Evolutionary conservation across 2,888 invertebrate genomes (phyloP).

Genomic region (Hololepta plana): DNA sequence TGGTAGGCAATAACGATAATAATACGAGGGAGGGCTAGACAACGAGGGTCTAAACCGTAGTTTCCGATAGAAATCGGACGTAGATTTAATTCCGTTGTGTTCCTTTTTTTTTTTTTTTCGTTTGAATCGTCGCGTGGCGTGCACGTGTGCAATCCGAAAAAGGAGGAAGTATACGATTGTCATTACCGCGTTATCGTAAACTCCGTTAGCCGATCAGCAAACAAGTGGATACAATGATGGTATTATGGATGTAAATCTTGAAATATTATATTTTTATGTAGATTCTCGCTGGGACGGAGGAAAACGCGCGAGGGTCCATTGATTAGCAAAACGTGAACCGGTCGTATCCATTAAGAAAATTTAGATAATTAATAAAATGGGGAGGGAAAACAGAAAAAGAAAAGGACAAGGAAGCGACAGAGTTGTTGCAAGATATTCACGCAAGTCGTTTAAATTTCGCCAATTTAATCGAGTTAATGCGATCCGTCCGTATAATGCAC

Average conservation of each 20-base stretch:
- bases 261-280: conserved; percentile 17
- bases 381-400: background rate
- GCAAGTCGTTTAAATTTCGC: too few relatives aligned
- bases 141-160: conserved; percentile 16
- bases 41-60: too few relatives aligned
- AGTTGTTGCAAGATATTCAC: too few relatives aligned
- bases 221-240: conserved; percentile 20
- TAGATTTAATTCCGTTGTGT: conserved; percentile 5
- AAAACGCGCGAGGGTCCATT: too few relatives aligned
- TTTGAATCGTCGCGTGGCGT: conserved; percentile 5
- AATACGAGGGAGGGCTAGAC: too few relatives aligned
- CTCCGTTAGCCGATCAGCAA: conserved; percentile 25
- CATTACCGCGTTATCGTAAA: conserved; percentile 23
- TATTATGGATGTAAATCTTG: conserved; percentile 16
- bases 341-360: too few relatives aligned
- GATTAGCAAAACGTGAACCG: too few relatives aligned
- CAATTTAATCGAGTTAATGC: too few relatives aligned
- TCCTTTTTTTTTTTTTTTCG: conserved; percentile 4
- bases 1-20: too few relatives aligned
- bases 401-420: background rate
- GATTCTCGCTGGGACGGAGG: too few relatives aligned
- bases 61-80: conserved; percentile 1
- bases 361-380: too few relatives aligned
- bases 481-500: too few relatives aligned
- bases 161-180: conserved; percentile 18